Evolutionary conservation across 2,113 vertebrate species (phyloP).

Genomic region (Arenaria interpres): DNA sequence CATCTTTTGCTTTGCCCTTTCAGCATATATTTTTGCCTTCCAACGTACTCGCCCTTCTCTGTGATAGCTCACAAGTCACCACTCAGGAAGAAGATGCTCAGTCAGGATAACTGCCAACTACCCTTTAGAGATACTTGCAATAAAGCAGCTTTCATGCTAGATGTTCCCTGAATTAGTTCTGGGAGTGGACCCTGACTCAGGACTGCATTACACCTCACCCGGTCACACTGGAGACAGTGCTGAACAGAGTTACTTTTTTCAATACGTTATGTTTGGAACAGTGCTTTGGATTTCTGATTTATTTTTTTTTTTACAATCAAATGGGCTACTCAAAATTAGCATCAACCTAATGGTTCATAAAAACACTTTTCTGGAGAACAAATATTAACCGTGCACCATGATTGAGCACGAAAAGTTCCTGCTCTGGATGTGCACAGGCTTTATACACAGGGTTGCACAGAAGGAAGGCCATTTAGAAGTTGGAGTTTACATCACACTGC

Average conservation of each 20-base stretch:
- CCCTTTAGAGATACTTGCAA: neutral
- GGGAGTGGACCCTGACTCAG: neutral
- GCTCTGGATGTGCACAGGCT: neutral
- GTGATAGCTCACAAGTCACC: neutral
- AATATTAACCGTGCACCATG: neutral
- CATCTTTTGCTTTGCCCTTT: neutral
- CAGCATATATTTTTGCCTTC: neutral
- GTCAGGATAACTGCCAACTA: neutral
- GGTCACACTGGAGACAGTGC: neutral
- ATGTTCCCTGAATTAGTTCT: neutral
- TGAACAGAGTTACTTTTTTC: neutral
- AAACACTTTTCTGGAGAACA: neutral
- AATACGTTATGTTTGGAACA: neutral
- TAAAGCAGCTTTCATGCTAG: neutral
- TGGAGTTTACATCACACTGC: neutral
- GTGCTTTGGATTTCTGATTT: neutral
- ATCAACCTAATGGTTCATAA: neutral
- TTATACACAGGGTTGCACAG: neutral
- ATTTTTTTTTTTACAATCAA: neutral
- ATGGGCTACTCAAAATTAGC: neutral
- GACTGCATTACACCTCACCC: neutral
- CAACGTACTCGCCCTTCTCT: accelerated
- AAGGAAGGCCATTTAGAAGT: neutral
- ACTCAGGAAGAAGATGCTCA: neutral
- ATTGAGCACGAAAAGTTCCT: neutral